Conservation (phyloP, 2,888 invertebrate species). For the Pheosia tremula region DNA sequence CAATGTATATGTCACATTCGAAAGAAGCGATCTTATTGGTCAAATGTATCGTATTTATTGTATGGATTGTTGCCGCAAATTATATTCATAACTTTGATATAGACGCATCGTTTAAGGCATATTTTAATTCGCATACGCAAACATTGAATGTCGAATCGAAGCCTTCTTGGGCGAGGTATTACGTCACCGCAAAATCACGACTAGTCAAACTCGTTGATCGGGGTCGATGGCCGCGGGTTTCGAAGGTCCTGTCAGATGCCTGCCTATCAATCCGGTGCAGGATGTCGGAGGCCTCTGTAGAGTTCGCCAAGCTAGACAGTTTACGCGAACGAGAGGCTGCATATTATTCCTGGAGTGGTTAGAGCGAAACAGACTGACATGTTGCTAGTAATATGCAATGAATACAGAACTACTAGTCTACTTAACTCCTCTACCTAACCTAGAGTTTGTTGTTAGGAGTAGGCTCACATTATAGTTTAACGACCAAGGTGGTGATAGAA, state of each 20-base stretch:
- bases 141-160: background rate
- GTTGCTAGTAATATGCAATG: no score
- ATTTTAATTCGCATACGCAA: conserved; percentile 3
- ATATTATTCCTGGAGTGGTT: background rate
- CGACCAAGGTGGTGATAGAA: no score
- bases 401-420: no score
- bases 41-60: background rate
- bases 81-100: background rate
- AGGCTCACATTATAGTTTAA: no score
- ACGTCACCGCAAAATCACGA: conserved; percentile 7
- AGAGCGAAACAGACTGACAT: no score
- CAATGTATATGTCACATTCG: no score
- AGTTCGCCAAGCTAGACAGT: background rate
- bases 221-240: conserved; percentile 5
- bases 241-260: conserved; percentile 4
- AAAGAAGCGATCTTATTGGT: background rate
- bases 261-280: conserved; percentile 5
- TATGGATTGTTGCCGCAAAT: no score
- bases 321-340: background rate
- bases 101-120: background rate
- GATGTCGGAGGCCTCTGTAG: conserved; percentile 1
- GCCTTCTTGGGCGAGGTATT: background rate
- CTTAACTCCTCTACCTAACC: no score
- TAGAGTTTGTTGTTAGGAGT: no score
- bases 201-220: conserved; percentile 7